Base-by-base conservation (phyloP, 2,797 vertebrate species). In the Mus spretus region DNA sequence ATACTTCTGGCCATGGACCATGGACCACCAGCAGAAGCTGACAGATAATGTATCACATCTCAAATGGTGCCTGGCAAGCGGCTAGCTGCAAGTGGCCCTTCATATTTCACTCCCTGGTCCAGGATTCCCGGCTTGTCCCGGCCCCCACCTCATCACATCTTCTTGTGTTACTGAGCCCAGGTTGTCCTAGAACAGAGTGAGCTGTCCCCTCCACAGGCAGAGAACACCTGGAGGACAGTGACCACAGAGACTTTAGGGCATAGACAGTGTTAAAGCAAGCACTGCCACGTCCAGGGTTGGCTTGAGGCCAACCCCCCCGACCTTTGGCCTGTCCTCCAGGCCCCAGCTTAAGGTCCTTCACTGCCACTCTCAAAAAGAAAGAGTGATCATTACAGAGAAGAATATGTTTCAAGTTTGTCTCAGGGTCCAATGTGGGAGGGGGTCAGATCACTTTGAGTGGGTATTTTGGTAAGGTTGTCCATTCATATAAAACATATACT, bases 191-290 rank as follows among this genome's bases (percentile, higher is more conserved):
- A 81, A 20, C 6, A 28, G 77, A 67, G 78, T 40, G 72, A 92
- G 67, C 78, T 75, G 72, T 31, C 8, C 15, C 40, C 22, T 77
- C 40, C 65, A 14, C 17, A 26, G 72, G 34, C 65, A 80, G 47
- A 37, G 26, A 92, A 77, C 15, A 26, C 50, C 57, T 80, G 72
- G 57, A 90, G 55, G 81, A 14, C 80, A 93, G 63, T 75, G 94
- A 86, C 53, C 6, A 0, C 47, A 85, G 78, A 88, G 82, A 67
- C 19, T 31, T 53, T 34, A 24, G 89, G 22, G 53, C 8, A 55
- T 1, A 5, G 31, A 90, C 40, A 87, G 24, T 9, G 40, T 78
- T 47, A 74, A 86, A 90, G n/a, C 37, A 89, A 89, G 83, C 19
- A 26, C 13, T 75, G 83, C 78, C 75, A 67, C 0, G 1, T 89